Conservation (phyloP, 1,140 invertebrate species). For the Halesus radiatus region DNA sequence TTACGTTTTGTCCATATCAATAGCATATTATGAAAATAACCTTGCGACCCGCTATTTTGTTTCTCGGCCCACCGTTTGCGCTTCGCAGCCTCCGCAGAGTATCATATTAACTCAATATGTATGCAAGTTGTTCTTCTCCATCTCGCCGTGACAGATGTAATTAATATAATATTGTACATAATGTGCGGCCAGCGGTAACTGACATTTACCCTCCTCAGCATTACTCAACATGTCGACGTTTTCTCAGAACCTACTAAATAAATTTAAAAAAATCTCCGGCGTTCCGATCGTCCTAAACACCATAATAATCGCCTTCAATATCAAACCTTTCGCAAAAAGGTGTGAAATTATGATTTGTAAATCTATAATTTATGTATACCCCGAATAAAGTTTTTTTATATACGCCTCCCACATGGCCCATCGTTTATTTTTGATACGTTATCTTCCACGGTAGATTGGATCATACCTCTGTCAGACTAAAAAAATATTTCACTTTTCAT, state of each 20-base stretch:
- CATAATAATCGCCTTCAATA: not conserved
- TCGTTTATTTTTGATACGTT: not conserved
- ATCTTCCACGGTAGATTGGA: not conserved
- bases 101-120: conserved; percentile 11
- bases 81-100: not conserved
- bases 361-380: too few species aligned
- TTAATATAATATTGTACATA: conserved; percentile 51
- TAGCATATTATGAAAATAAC: too few species aligned
- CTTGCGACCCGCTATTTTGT: too few species aligned
- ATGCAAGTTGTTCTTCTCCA: conserved; percentile 1
- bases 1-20: too few species aligned
- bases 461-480: conserved; percentile 37
- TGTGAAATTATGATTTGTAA: not conserved
- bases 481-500: conserved; percentile 18
- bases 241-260: conserved; percentile 35
- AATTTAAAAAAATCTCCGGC: not conserved
- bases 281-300: not conserved
- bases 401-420: not conserved
- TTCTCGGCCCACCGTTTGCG: not conserved
- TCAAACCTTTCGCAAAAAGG: not conserved
- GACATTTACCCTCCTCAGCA: conserved; percentile 11
- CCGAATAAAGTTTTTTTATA: too few species aligned
- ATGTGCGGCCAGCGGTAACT: conserved; percentile 39
- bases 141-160: conserved; percentile 47
- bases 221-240: not conserved